A percentile compares a stretch with the other conserved stretches of the same genome.
phyloP scores from a whole-genome alignment of 35 echinoderm and acorn worm genomes.

The Chiridota heheva region DNA sequence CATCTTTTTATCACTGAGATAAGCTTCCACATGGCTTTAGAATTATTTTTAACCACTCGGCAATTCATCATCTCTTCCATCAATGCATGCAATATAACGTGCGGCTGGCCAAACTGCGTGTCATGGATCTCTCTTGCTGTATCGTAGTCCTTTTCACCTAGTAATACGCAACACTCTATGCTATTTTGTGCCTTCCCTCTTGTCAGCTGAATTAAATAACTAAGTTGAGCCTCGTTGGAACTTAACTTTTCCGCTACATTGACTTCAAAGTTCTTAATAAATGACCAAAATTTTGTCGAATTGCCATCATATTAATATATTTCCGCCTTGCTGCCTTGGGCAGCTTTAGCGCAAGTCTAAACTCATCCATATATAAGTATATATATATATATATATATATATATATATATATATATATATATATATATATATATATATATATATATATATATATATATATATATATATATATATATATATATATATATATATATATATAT shows the following conservation, averaged over 20 bases:
- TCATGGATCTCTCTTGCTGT: constrained; percentile 23
- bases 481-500: no score
- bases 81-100: constrained; percentile 43
- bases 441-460: no score
- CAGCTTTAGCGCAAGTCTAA: no score
- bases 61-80: constrained; percentile 39
- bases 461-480: no score
- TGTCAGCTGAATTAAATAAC: constrained; percentile 21
- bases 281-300: constrained; percentile 8
- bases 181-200: constrained; percentile 28
- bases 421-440: no score
- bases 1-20: constrained; percentile 38
- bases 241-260: constrained; percentile 23
- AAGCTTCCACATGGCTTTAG: constrained; percentile 9
- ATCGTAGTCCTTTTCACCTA: constrained; percentile 12
- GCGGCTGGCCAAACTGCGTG: constrained; percentile 33
- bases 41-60: not conserved
- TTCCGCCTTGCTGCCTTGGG: no score
- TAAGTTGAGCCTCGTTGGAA: not conserved
- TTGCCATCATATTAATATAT: not conserved
- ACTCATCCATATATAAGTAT: no score
- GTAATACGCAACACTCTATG: constrained; percentile 31
- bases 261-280: constrained; percentile 24
- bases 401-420: no score
- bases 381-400: no score